Percentiles rank a stretch among this genome's conserved stretches.
phyloP scores from a whole-genome alignment of 2,888 invertebrate species.

The Laothoe populi region DNA sequence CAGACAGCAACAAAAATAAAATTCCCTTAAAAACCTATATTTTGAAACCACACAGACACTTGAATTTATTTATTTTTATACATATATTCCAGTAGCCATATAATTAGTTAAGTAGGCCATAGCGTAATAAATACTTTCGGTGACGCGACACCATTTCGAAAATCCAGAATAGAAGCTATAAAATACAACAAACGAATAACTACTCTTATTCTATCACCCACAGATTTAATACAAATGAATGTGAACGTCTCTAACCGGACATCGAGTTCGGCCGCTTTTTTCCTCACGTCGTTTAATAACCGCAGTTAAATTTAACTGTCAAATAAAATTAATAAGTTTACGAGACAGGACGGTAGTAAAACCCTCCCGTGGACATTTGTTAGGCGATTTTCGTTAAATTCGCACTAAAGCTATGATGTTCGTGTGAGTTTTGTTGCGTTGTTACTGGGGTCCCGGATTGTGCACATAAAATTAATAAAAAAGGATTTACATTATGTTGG shows the following conservation, averaged over 20 bases:
- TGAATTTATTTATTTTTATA: too few relatives aligned
- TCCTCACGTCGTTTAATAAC: constrained; percentile 27
- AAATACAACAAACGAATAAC: constrained; percentile 13
- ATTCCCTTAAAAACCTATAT: too few relatives aligned
- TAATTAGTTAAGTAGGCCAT: not conserved
- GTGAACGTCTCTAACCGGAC: constrained; percentile 17
- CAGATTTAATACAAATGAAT: not conserved
- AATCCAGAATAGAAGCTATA: not conserved
- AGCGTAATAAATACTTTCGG: not conserved
- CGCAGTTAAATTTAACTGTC: constrained; percentile 51
- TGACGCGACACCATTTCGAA: not conserved
- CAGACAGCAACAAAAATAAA: too few relatives aligned
- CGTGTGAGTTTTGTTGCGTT: constrained; percentile 48
- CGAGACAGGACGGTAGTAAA: constrained; percentile 63
- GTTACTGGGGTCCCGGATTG: constrained; percentile 34
- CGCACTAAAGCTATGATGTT: constrained; percentile 54
- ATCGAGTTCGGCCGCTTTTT: constrained; percentile 22
- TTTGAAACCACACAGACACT: too few relatives aligned
- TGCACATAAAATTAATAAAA: constrained; percentile 29
- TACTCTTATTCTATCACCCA: constrained; percentile 9
- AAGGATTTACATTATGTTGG: constrained; percentile 32
- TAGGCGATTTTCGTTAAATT: constrained; percentile 59
- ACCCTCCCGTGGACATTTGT: constrained; percentile 58
- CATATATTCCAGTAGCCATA: too few relatives aligned
- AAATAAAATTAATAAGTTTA: constrained; percentile 77